Base-by-base conservation (phyloP, 2,113 vertebrate genomes). In the Chrysemys picta region DNA sequence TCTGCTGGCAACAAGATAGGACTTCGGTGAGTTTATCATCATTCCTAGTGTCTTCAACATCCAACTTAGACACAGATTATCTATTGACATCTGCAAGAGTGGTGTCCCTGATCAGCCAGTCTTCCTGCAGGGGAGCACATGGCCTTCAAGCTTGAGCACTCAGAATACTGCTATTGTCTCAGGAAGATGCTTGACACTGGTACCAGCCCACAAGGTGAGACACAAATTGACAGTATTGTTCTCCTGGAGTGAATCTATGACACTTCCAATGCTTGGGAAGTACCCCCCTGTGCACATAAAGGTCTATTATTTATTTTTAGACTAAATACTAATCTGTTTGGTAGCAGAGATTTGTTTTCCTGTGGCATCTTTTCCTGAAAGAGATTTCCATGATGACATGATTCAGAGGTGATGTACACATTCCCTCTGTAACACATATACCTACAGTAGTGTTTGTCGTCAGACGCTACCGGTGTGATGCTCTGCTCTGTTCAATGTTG, bases 371-470 rank as follows among this genome's bases (percentile, higher is more conserved):
- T 65, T 83, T 84, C 75, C 47, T 93, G n/a, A 83, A 88, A 54
- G 25, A 87, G 19, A 65, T 83, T 95, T 85, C 84, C 50, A 2
- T 82, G 84, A 80, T 3, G 82, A 49, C 80, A 89, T 94, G 57
- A 54, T 93, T 87, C 82, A 90, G 54, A 95, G 52, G 47, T 42
- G 83, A 90, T 75, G 86, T 62, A 87, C 22, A 79, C 14, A 90
- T 24, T 45, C 92, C 65, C 87, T 72, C 9, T 59, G 87, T 86
- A 90, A 90, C 56, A 89, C 50, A 94, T 88, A 93, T 56, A 88
- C 24, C 13, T 93, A 31, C 52, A 86, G 91, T 4, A 35, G 92
- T 62, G 50, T 50, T 50, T 50, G 50, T 50, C 13, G 0, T 14
- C 50, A 50, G 50, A 14, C 50, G 1, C 14, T 50, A 50, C 50